These are phyloP conservation scores for Mycteria americana DNA, from an alignment of 2,797 vertebrate genomes.

Conservation along the genomic window DNA sequence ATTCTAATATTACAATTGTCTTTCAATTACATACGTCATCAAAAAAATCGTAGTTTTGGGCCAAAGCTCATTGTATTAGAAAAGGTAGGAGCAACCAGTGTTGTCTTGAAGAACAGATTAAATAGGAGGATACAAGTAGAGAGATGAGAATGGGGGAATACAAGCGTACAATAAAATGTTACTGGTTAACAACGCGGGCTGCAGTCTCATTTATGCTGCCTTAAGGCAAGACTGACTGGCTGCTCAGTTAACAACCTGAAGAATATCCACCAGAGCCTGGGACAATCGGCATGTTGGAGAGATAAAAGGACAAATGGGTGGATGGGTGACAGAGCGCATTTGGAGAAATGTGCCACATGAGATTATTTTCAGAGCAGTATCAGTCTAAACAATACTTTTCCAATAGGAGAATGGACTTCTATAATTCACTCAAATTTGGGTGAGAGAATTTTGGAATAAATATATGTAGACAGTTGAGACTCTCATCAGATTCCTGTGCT, in stretches of 20 bases:
- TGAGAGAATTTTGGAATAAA: not conserved
- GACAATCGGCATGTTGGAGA: rapidly evolving
- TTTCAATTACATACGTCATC: not conserved
- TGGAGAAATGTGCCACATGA: not conserved
- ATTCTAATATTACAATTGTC: not conserved
- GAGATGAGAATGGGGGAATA: not conserved
- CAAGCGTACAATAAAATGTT: not conserved
- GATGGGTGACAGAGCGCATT: not conserved
- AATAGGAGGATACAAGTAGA: not conserved
- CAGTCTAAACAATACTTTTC: not conserved
- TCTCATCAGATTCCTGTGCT: not conserved
- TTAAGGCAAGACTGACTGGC: not conserved
- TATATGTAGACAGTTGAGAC: not conserved
- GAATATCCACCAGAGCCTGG: not conserved
- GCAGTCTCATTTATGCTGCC: rapidly evolving
- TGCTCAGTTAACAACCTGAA: not conserved
- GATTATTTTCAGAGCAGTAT: not conserved
- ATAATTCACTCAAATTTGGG: not conserved
- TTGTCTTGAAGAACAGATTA: not conserved
- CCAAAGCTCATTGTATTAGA: not conserved
- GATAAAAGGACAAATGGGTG: not conserved
- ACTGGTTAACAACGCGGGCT: not conserved
- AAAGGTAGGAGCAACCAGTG: not conserved
- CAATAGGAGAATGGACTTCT: not conserved
- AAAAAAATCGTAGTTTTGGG: not conserved